phyloP scores from a whole-genome alignment of 92 coral and sea anemone genomes.

The Meandrina meandrites region DNA sequence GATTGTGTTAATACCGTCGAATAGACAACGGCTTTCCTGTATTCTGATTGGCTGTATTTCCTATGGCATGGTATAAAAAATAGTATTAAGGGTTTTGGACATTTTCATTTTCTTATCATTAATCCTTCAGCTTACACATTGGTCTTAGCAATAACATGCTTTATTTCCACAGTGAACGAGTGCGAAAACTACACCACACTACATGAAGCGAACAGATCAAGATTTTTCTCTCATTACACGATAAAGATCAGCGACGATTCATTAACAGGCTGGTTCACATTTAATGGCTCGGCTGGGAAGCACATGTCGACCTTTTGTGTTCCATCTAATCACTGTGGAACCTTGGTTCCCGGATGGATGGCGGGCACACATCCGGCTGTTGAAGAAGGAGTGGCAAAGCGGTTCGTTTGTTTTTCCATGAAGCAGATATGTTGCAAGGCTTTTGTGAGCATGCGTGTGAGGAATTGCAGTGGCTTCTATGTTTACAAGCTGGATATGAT shows the following conservation, averaged over 20 bases:
- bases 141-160: not conserved
- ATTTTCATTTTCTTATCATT: too few species aligned
- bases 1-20: too few species aligned
- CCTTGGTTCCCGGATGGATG: constrained; percentile 46
- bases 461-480: constrained; percentile 45
- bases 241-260: not conserved
- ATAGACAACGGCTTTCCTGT: too few species aligned
- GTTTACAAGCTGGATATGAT: constrained; percentile 25
- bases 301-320: constrained; percentile 50
- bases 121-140: not conserved
- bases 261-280: constrained; percentile 29
- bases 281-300: constrained; percentile 35
- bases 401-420: constrained; percentile 21
- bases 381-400: constrained; percentile 33
- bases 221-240: constrained; percentile 1
- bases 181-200: constrained; percentile 30
- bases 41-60: too few species aligned
- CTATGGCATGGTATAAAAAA: too few species aligned
- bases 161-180: constrained; percentile 10
- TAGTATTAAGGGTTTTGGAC: too few species aligned
- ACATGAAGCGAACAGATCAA: constrained; percentile 20
- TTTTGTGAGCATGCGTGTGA: constrained; percentile 22
- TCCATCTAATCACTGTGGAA: constrained; percentile 28
- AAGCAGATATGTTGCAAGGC: constrained; percentile 19
- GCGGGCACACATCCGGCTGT: constrained; percentile 37